Conservation (phyloP, 1,140 invertebrate species). For the Drosophila pseudoobscura region DNA sequence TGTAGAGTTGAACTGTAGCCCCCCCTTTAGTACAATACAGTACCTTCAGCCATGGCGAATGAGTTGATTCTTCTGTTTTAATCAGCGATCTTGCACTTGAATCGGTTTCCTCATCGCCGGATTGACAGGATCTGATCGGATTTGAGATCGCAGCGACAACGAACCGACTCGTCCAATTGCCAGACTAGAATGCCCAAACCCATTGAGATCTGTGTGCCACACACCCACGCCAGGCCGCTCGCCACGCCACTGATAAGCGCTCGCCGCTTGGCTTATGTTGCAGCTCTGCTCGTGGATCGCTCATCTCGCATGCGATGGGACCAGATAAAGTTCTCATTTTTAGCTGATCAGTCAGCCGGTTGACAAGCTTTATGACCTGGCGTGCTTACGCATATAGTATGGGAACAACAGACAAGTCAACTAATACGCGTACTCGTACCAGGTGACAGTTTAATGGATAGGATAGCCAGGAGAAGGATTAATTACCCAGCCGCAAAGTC, state of each 20-base stretch:
- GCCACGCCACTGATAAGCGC: conserved; percentile 63
- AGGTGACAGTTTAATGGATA: conserved; percentile 40
- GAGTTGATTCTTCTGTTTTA: background rate
- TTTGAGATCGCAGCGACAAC: conserved; percentile 9
- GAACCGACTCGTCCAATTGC: conserved; percentile 31
- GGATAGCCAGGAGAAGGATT: conserved; percentile 2
- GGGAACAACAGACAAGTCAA: background rate
- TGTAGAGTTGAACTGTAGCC: too few relatives aligned
- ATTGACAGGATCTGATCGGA: background rate
- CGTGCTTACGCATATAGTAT: conserved; percentile 25
- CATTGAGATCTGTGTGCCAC: conserved; percentile 23
- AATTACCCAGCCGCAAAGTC: conserved; percentile 13
- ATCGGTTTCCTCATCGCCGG: background rate
- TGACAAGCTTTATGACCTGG: conserved; percentile 34
- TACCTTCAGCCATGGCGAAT: conserved; percentile 61
- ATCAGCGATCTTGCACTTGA: background rate
- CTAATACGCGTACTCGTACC: background rate
- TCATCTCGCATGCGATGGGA: conserved; percentile 38
- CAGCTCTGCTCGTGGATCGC: conserved; percentile 48
- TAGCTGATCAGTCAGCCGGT: conserved; percentile 35
- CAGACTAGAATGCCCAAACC: conserved; percentile 59
- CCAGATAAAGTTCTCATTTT: conserved; percentile 26
- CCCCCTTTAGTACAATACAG: background rate
- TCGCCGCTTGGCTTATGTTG: conserved; percentile 42
- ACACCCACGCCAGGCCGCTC: conserved; percentile 40